Base-by-base conservation (phyloP, 2,113 vertebrate genomes). In the Brienomyrus brachyistius region DNA sequence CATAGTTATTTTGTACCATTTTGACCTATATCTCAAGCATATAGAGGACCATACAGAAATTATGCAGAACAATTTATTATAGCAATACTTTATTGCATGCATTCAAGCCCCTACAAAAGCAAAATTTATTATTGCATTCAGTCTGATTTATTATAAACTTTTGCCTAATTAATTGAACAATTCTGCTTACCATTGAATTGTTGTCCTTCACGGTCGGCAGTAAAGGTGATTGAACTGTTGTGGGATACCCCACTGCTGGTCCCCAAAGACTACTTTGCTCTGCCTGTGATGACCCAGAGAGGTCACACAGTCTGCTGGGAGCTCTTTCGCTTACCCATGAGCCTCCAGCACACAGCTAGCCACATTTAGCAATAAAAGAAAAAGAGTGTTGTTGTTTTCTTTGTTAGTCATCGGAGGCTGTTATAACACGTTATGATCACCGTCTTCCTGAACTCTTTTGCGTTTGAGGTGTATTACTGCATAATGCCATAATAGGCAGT, bases 291-390 rank as follows among this genome's bases (percentile, higher is more conserved):
- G 93, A 94, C 93, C 94, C 88, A 77, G 59, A 92, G 91, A 93
- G 92, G 91, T 93, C 90, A 89, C 83, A 93, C 89, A 93, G 91
- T 93, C 92, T 92, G 90, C 90, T 51, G 91, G 93, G 59, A 48
- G 43, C 23, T n/a, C 6, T 70, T 74, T 13, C 40, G 40, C 27
- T 88, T 27, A 88, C 43, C 87, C 62, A 27, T 47, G 43, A 45
- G 54, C 87, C 62, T 35, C 62, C 5, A 27, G 35, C 5, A 5
- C 47, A n/a, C 1, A 5, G 40, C 15, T 80, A 80, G 5, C 31
- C 40, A 27, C 19, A 50, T 47, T 40, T 70, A 23, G 45, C 62
- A 40, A 47, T 27, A 62, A 86, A 51, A 59, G 56, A 59, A 11
- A 70, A 70, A 48, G 9, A 8, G 48, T 86, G 47, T 86, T n/a